Evolutionary conservation across 2,888 invertebrate species (phyloP).

Genomic region (Anarsia innoxiella): DNA sequence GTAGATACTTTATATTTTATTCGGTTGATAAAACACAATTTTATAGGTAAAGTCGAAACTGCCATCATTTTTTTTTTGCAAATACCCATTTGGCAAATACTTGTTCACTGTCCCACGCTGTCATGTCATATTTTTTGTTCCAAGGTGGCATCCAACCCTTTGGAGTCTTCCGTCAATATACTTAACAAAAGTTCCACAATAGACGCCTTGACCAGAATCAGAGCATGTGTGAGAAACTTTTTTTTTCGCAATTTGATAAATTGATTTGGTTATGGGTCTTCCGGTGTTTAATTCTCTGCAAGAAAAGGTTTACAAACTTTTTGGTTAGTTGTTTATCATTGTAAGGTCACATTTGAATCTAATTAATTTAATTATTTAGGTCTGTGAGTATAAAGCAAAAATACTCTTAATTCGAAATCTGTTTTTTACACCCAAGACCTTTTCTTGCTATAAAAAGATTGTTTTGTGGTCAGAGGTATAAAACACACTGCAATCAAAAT

Average conservation of each 20-base stretch:
- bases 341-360: too few relatives aligned
- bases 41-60: too few relatives aligned
- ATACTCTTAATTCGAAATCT: too few relatives aligned
- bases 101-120: constrained; percentile 55
- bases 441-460: too few relatives aligned
- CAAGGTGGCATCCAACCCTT: constrained; percentile 63
- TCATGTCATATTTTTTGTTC: constrained; percentile 41
- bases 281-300: constrained; percentile 22
- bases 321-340: too few relatives aligned
- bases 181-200: constrained; percentile 56
- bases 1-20: too few relatives aligned
- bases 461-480: constrained; percentile 4
- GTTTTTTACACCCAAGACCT: too few relatives aligned
- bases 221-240: constrained; percentile 46
- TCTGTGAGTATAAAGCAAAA: too few relatives aligned
- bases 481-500: constrained; percentile 14
- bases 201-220: constrained; percentile 66
- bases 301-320: too few relatives aligned
- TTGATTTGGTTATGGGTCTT: constrained; percentile 28
- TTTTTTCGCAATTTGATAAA: constrained; percentile 37
- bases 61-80: too few relatives aligned
- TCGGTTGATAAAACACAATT: too few relatives aligned
- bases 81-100: background rate
- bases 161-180: constrained; percentile 37
- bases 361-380: too few relatives aligned